These are phyloP conservation scores for Alcedo quadribrachys DNA, from an alignment of 2,797 vertebrate species.

Conservation along the genomic window DNA sequence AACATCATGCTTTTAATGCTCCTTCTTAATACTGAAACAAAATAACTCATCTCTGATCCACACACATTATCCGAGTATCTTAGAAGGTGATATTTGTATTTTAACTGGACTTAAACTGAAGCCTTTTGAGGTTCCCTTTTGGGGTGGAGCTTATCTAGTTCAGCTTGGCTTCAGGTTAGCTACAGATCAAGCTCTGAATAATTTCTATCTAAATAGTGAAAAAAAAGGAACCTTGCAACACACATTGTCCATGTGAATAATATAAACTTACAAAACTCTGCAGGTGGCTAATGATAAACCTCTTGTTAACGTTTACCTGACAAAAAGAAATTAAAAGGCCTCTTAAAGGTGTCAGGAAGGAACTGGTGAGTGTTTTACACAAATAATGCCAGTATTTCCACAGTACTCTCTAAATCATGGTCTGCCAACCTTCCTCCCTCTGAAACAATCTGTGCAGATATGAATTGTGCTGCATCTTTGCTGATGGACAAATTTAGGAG, in stretches of 20 bases:
- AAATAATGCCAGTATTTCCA: not conserved
- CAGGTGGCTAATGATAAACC: not conserved
- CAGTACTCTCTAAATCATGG: not conserved
- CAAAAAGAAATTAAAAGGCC: not conserved
- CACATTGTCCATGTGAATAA: not conserved
- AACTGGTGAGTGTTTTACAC: not conserved
- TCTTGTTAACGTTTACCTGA: not conserved
- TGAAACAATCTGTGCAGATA: not conserved
- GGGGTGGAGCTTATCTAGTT: not conserved
- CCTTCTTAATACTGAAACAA: not conserved
- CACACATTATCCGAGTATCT: not conserved
- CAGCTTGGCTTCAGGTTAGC: not conserved
- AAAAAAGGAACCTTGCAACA: not conserved
- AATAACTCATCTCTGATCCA: not conserved
- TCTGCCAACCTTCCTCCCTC: not conserved
- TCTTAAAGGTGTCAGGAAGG: not conserved
- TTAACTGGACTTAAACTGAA: not conserved
- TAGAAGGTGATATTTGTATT: not conserved
- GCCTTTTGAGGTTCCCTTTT: not conserved
- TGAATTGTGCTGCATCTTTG: not conserved
- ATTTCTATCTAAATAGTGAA: not conserved
- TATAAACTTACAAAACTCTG: not conserved
- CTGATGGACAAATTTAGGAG: not conserved
- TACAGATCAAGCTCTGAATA: not conserved
- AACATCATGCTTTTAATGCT: not conserved